Evolutionary conservation across 1,140 invertebrate species (phyloP).

Genomic region (Drosophila sp.): DNA sequence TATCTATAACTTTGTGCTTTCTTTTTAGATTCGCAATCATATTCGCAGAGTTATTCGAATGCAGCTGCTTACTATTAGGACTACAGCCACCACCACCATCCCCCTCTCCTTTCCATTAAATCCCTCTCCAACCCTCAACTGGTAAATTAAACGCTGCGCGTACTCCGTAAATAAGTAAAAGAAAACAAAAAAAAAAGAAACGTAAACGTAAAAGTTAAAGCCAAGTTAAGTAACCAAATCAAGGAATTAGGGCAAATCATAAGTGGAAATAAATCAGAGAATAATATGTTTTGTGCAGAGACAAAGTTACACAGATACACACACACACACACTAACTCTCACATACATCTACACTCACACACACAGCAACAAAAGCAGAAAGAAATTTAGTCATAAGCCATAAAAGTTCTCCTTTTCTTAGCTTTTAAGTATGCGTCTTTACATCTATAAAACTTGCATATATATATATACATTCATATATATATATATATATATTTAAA

Average conservation of each 20-base stretch:
- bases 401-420: conserved; percentile 72
- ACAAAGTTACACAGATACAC: conserved; percentile 56
- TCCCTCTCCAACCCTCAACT: conserved; percentile 32
- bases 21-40: conserved; percentile 74
- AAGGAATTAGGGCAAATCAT: conserved; percentile 63
- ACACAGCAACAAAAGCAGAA: conserved; percentile 31
- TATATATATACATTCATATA: background rate
- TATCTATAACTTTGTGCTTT: background rate
- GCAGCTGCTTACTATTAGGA: conserved; percentile 80
- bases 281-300: conserved; percentile 58
- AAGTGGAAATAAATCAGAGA: conserved; percentile 38
- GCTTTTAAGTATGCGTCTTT: conserved; percentile 65
- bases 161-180: conserved; percentile 51
- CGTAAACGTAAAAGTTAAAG: conserved; percentile 2
- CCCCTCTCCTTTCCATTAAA: conserved; percentile 23
- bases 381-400: conserved; percentile 60
- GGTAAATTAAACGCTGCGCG: conserved; percentile 75
- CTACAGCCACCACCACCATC: conserved; percentile 26
- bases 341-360: conserved; percentile 33
- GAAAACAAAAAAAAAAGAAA: background rate
- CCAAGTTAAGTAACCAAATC: conserved; percentile 62
- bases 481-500: conserved; percentile 2
- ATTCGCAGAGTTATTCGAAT: conserved; percentile 79
- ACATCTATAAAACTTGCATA: conserved; percentile 19
- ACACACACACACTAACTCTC: conserved; percentile 29